Conservation (phyloP, 2,797 vertebrate species). For the Pristis pectinata region DNA sequence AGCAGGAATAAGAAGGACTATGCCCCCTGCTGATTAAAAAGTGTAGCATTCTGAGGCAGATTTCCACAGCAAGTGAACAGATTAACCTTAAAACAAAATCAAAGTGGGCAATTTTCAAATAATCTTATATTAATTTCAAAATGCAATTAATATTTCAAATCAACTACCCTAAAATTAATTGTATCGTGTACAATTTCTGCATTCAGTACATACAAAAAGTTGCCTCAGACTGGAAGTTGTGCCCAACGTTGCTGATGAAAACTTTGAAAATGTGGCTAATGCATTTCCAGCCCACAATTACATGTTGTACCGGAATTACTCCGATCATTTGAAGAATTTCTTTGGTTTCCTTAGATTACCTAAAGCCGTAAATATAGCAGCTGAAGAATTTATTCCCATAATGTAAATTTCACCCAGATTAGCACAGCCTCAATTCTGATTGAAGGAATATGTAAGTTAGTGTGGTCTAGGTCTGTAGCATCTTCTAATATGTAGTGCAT, state of each 20-base stretch:
- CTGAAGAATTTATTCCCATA: conserved; percentile 41
- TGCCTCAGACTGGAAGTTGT: not conserved
- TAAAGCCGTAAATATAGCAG: not conserved
- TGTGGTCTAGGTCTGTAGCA: conserved; percentile 42
- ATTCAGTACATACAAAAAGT: not conserved
- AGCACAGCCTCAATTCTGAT: conserved; percentile 40
- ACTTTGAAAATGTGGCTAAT: not conserved
- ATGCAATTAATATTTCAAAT: not conserved
- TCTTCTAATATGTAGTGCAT: conserved; percentile 42
- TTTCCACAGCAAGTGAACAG: not conserved
- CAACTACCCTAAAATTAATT: not conserved
- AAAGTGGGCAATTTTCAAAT: not conserved
- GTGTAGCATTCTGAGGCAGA: not conserved
- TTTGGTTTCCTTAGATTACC: not conserved
- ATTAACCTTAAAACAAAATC: not conserved
- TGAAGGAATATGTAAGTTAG: conserved; percentile 46
- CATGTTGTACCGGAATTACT: not conserved
- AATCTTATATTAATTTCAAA: not conserved
- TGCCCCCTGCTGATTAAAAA: not conserved
- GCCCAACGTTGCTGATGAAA: not conserved
- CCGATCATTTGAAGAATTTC: not conserved
- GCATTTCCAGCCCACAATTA: not conserved
- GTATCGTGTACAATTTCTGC: not conserved
- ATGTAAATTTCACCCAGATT: conserved; percentile 39
- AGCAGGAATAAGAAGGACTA: not conserved